Base-by-base conservation (phyloP, 2,797 vertebrate species). In the Pitangus sulphuratus region DNA sequence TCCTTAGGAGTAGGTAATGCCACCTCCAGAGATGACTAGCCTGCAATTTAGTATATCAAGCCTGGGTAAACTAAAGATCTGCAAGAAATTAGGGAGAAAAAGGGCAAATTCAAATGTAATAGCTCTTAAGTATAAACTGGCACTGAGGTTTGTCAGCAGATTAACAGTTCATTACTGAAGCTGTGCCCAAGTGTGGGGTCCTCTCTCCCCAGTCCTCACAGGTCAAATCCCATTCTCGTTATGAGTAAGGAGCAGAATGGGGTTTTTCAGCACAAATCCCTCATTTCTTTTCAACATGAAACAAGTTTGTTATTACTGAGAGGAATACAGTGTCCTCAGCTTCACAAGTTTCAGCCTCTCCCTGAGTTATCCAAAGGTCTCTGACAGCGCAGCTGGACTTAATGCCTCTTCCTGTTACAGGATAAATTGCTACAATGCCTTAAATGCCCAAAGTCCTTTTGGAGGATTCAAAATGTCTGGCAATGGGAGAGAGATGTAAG, bases 391-490 rank as follows among this genome's bases (percentile, higher is more conserved):
- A 74, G 40, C 26, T 84, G 56, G 37, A 96, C 42, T 90, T 75
- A 92, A 39, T 69, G 12, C 48, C 37, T 96, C 80, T 95, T 96
- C 48, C 88, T 76, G 8, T 94, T 92, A 39, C 95, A 99, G 99
- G 99, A 99, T 99, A 98, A 99, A 99, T 97, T 99, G 99, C 97
- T 99, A 99, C 98, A 99, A 99, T 72, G 99, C 99, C 94, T 98
- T 99, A 97, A 99, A 99, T 97, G 99, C 98, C 95, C 99, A 99
- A 97, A 99, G 99, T 98, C 99, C 99, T 90, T 99, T 99, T 95
- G 99, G 99, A 97, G 99, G 99, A 97, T 99, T 99, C 98, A 99
- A 99, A 98, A 99, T 99, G 99, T 99, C 99, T 97, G 99, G 99
- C 97, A 99, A 99, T 40, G 99, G 99, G 47, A 99, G 99, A 98